These are phyloP conservation scores for Morpho deidamia DNA, from an alignment of 2,888 invertebrate species.

Conservation along the genomic window DNA sequence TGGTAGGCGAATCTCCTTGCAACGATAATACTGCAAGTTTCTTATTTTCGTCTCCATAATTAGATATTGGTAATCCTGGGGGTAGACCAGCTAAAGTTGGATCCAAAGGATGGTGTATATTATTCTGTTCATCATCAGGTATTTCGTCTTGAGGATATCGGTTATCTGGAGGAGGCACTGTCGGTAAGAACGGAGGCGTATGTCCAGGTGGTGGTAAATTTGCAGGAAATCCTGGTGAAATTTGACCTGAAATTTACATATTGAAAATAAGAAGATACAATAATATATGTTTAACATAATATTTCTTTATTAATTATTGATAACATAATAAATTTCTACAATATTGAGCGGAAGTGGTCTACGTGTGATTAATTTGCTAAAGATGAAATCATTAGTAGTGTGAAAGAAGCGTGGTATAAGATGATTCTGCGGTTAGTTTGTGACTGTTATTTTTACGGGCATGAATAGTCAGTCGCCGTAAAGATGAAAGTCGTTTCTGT, in stretches of 20 bases:
- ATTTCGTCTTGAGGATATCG: conserved; percentile 57
- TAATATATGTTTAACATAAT: neutral
- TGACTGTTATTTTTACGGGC: conserved; percentile 13
- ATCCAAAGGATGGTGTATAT: conserved; percentile 46
- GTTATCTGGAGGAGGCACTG: conserved; percentile 62
- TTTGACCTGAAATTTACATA: conserved; percentile 41
- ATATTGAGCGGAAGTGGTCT: neutral
- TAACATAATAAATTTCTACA: neutral
- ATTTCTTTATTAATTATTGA: neutral
- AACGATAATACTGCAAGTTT: conserved; percentile 78
- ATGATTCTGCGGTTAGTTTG: conserved; percentile 17
- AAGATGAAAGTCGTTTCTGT: conserved; percentile 22
- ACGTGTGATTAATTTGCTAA: conserved; percentile 3
- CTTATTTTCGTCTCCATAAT: conserved; percentile 55
- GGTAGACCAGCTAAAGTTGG: conserved; percentile 38
- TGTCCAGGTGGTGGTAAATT: conserved; percentile 33
- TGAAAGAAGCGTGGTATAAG: conserved; percentile 14
- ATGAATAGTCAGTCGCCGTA: conserved; percentile 16
- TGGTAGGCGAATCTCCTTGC: conserved; percentile 87
- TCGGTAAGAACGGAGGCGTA: conserved; percentile 57
- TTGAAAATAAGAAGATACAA: neutral
- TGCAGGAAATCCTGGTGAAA: conserved; percentile 34
- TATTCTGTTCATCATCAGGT: conserved; percentile 53
- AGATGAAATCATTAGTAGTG: conserved; percentile 7
- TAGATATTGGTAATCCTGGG: conserved; percentile 46